Evolutionary conservation across 2,888 invertebrate genomes (phyloP), one percentile per base, ranked within the genome.

Genomic region (Oegoconia quadripuncta): DNA sequence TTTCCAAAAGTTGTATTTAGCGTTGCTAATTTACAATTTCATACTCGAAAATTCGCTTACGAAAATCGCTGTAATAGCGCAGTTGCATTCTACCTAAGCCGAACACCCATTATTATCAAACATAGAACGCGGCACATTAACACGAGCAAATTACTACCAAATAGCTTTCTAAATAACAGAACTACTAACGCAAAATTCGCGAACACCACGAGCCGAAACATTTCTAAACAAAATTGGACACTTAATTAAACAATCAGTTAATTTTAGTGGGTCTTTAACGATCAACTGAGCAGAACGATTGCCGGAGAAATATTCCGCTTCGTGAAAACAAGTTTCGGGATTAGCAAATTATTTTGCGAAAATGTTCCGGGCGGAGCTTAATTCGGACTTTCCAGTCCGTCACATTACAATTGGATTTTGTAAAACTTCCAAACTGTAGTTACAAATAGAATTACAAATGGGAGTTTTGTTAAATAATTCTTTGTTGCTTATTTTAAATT

Each of bases 181-280:
- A 28, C 25, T 28, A 22, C 22, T 8, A 16, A 14, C 16, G 9
- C n/a, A n/a, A 22, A 12, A 28, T 14, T 22, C 15, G 11, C 36
- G 13, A 42, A 41, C 48, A 45, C 40, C 39, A 16, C 27, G 28
- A 30, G 25, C 22, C 22, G 34, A 41, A n/a, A 41, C 42, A 40
- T 33, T 42, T 34, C 35, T 37, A 44, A 45, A 42, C 41, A 35
- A 50, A 45, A 41, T 50, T 45, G 40, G 34, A 42, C 41, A 44
- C 34, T 41, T 30, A 37, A 43, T 39, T 45, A 40, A 43, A 41
- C 46, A 46, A 42, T 44, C 41, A 38, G 39, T 47, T 44, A 39
- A 46, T 41, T 44, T 37, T 42, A 44, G 40, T 40, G 37, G 43
- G 28, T 37, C 37, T 36, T 48, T 48, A 46, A 16, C 33, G 27